Conservation (phyloP, 2,113 vertebrate genomes). For the Pungitius pungitius region DNA sequence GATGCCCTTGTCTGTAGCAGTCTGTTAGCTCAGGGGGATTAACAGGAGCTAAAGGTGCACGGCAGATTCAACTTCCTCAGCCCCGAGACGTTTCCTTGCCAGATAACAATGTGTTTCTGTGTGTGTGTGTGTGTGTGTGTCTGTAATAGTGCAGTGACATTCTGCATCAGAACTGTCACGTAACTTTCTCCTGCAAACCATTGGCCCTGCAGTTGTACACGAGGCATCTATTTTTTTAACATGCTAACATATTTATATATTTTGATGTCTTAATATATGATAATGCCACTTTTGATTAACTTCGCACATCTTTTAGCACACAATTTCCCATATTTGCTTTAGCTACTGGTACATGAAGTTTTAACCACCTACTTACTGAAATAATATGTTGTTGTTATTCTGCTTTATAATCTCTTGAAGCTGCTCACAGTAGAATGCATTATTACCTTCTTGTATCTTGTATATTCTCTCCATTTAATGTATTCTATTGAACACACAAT, state of each 20-base stretch:
- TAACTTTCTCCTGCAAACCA: neutral
- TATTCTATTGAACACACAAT: neutral
- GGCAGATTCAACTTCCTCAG: slow-evolving; percentile 36
- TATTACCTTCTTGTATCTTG: neutral
- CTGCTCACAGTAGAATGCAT: neutral
- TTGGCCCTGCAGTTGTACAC: neutral
- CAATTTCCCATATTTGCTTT: neutral
- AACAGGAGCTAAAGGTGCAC: slow-evolving; percentile 40
- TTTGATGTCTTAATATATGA: neutral
- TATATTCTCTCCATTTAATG: neutral
- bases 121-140: neutral
- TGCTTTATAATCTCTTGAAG: slow-evolving; percentile 20
- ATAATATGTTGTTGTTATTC: neutral
- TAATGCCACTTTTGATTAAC: neutral
- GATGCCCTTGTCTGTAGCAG: slow-evolving; percentile 21
- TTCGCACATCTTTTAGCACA: neutral
- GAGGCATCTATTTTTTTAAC: neutral
- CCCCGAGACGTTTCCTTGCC: slow-evolving; percentile 19
- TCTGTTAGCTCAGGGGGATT: slow-evolving; percentile 46
- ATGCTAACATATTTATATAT: neutral
- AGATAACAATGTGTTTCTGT: slow-evolving; percentile 25
- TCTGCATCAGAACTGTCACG: neutral
- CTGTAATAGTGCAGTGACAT: slow-evolving; percentile 2
- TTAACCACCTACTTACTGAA: neutral
- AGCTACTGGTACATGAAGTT: neutral